Evolutionary conservation across 2,888 invertebrate genomes (phyloP).

Genomic region (Chloroclystis v-ata): DNA sequence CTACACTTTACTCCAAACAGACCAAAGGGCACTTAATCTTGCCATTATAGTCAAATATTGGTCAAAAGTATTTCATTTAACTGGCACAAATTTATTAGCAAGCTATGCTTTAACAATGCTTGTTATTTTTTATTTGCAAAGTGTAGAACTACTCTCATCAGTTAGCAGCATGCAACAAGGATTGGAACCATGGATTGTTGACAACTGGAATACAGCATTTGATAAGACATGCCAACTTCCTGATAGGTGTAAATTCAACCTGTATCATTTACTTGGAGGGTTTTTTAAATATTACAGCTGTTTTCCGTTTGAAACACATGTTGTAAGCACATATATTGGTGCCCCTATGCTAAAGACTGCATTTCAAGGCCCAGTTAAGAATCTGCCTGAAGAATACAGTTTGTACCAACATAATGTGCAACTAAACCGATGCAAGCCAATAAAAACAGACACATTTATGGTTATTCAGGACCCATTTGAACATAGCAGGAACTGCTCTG

Average conservation of each 20-base stretch:
- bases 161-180: slow-evolving; percentile 65
- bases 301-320: slow-evolving; percentile 72
- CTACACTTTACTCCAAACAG: slow-evolving; percentile 72
- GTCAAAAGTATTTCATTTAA: slow-evolving; percentile 80
- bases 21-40: slow-evolving; percentile 76
- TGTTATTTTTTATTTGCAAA: slow-evolving; percentile 84
- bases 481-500: slow-evolving; percentile 69
- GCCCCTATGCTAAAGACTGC: slow-evolving; percentile 48
- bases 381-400: slow-evolving; percentile 44
- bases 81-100: slow-evolving; percentile 76
- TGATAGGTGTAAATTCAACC: slow-evolving; percentile 32
- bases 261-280: slow-evolving; percentile 72
- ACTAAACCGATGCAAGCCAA: slow-evolving; percentile 31
- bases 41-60: slow-evolving; percentile 86
- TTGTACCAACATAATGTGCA: slow-evolving; percentile 53
- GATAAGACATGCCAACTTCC: slow-evolving; percentile 36
- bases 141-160: slow-evolving; percentile 76
- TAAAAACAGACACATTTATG: slow-evolving; percentile 52
- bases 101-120: slow-evolving; percentile 83
- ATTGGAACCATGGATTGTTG: slow-evolving; percentile 42
- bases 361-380: slow-evolving; percentile 41
- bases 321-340: slow-evolving; percentile 81
- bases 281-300: slow-evolving; percentile 81
- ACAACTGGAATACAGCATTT: slow-evolving; percentile 80
- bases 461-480: slow-evolving; percentile 82